These are phyloP conservation scores for Neodiprion lecontei DNA, from an alignment of 1,140 invertebrate species.

Conservation along the genomic window DNA sequence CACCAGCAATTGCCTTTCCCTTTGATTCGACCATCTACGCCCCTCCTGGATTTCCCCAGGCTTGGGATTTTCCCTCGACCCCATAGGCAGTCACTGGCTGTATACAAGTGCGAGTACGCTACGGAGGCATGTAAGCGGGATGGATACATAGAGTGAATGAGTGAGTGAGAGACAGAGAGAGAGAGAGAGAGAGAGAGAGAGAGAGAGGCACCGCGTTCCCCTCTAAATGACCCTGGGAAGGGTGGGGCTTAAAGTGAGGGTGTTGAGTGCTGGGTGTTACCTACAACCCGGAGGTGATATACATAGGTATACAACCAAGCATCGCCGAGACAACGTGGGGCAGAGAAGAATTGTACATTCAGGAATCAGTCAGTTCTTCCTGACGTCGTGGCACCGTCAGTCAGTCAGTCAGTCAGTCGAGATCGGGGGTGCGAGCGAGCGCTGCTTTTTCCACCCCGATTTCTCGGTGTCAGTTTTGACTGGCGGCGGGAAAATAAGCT, in stretches of 20 bases:
- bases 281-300: constrained; percentile 32
- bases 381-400: neutral
- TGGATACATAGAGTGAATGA: neutral
- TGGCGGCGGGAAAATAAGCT: too few species aligned
- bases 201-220: neutral
- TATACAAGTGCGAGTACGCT: constrained; percentile 9
- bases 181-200: too few species aligned
- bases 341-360: neutral
- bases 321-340: neutral
- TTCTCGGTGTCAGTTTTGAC: too few species aligned
- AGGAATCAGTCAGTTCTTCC: neutral
- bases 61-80: constrained; percentile 3
- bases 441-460: too few species aligned
- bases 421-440: too few species aligned
- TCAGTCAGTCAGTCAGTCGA: neutral
- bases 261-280: constrained; percentile 41
- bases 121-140: constrained; percentile 16
- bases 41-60: constrained; percentile 13
- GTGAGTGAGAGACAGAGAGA: too few species aligned
- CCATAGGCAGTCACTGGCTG: constrained; percentile 9
- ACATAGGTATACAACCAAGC: too few species aligned
- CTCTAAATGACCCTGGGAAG: constrained; percentile 41
- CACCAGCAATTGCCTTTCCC: constrained; percentile 39
- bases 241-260: constrained; percentile 59
- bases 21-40: constrained; percentile 31